Evolutionary conservation across 2,797 vertebrate species (phyloP), one percentile per base, ranked within the genome.

Genomic region (Pitangus sulphuratus): DNA sequence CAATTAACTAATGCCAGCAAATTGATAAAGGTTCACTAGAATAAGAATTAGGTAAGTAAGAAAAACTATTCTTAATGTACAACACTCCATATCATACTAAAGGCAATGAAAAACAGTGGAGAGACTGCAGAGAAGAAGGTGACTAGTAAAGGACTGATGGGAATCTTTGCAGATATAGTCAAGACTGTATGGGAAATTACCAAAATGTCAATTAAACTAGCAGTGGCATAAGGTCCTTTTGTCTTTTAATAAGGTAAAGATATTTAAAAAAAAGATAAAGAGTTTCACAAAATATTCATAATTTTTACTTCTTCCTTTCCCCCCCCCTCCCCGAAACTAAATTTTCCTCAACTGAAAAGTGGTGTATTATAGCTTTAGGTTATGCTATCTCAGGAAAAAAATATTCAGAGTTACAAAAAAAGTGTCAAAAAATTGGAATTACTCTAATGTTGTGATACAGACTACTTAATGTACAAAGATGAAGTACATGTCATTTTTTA

Each of bases 271-370:
- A 53, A 22, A 11, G 0, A 8, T 16, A 28, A 65, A 85, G 17
- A 75, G 3, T 7, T 66, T 72, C 15, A 87, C 3, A 57, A 68
- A 74, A 57, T 71, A 39, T 31, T 33, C 0, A 22, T 6, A 22
- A 31, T 42, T 42, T 90, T 62, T 2, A 31, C 56, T 91, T 80
- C 26, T 89, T 14, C 1, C 1, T 25, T n/a, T 5, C 5, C 5
- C 2, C 5, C 3, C 9, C 13, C 2, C 5, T 2, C 9, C 13
- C 4, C 17, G 44, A 40, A 1, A 2, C 6, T 74, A 35, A 35
- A 39, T 65, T 33, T 28, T 78, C n/a, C 20, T 84, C 8, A 69
- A 28, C 2, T 68, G 21, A 25, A 37, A 47, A 70, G 9, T 40
- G 6, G 2, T 50, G 60, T 85, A 21, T 80, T 69, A 48, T 42